Percentiles rank a stretch among this genome's conserved stretches.
These are phyloP conservation scores for Amblyornis subalaris DNA, from an alignment of 2,113 vertebrate genomes.

Conservation along the genomic window DNA sequence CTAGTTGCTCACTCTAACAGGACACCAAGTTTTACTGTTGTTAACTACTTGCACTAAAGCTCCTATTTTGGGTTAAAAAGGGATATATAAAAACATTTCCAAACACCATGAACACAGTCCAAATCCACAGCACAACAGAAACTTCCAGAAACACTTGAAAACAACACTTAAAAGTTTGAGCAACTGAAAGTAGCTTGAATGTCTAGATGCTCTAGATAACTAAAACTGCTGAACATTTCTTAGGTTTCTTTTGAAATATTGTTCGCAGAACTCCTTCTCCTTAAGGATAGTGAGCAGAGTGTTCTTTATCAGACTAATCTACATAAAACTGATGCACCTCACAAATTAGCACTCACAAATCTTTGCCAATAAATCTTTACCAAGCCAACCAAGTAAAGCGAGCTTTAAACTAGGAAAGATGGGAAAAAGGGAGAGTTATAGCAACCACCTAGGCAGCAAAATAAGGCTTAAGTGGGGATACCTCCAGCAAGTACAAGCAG, in stretches of 20 bases:
- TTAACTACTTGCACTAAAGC: neutral
- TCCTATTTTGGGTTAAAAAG: neutral
- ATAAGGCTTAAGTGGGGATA: neutral
- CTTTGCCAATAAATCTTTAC: neutral
- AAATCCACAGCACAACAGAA: neutral
- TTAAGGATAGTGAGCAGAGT: neutral
- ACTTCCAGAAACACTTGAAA: neutral
- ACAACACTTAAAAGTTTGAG: neutral
- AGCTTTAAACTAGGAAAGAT: neutral
- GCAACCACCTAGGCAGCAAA: neutral
- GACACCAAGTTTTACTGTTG: neutral
- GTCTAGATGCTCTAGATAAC: neutral
- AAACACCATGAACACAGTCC: neutral
- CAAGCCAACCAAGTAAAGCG: neutral
- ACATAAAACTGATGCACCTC: neutral
- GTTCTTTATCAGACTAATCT: neutral
- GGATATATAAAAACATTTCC: neutral
- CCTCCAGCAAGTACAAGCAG: neutral
- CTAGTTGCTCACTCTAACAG: neutral
- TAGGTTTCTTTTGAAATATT: neutral
- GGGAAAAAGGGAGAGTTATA: neutral
- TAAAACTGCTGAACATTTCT: neutral
- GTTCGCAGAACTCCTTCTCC: neutral
- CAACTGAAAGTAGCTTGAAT: neutral
- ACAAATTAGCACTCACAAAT: neutral